phyloP scores from a whole-genome alignment of 2,113 vertebrate genomes.

The Daubentonia madagascariensis region DNA sequence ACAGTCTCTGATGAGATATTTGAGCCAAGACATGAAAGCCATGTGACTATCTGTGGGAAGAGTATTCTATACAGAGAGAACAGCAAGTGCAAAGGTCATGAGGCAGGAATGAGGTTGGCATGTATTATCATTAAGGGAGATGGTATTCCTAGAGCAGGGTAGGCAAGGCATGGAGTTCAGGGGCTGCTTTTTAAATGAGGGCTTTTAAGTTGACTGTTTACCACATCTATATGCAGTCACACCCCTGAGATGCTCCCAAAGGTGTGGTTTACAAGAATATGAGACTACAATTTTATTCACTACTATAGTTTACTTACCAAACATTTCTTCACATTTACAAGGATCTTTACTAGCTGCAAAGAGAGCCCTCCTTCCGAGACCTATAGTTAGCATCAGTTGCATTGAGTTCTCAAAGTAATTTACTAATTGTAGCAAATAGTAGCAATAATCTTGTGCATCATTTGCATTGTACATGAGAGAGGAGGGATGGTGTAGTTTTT shows the following conservation, averaged over 20 bases:
- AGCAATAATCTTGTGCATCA: background rate
- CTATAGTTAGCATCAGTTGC: background rate
- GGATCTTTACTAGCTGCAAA: background rate
- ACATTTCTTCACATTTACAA: background rate
- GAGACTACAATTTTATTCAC: background rate
- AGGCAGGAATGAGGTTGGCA: background rate
- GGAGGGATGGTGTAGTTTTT: background rate
- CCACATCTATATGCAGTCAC: background rate
- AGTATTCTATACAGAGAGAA: background rate
- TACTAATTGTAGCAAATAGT: background rate
- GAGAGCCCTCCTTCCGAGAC: background rate
- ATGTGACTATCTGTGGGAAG: background rate
- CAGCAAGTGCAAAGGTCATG: background rate
- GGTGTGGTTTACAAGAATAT: background rate
- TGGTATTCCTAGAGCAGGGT: background rate
- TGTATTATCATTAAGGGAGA: too few relatives aligned
- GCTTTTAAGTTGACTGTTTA: background rate
- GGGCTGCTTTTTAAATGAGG: background rate
- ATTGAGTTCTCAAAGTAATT: conserved; percentile 7
- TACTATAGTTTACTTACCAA: background rate
- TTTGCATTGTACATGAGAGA: background rate
- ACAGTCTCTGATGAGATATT: background rate
- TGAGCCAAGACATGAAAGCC: background rate
- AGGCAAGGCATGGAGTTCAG: background rate
- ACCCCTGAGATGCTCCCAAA: background rate